phyloP scores from a whole-genome alignment of 2,888 invertebrate genomes.

The Diarsia brunnea region DNA sequence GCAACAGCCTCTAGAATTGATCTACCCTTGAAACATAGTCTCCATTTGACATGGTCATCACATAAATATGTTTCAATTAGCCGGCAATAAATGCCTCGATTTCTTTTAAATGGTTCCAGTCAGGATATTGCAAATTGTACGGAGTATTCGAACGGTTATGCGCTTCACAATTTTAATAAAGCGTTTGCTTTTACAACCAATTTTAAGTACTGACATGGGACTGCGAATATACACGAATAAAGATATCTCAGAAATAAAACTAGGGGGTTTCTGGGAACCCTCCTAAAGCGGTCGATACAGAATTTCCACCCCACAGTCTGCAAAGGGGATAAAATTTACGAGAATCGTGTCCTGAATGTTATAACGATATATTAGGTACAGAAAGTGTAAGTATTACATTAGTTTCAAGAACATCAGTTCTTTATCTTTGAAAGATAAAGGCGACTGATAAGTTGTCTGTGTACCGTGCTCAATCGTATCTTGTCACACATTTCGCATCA shows the following conservation, averaged over 20 bases:
- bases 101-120: slow-evolving; percentile 62
- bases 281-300: slow-evolving; percentile 37
- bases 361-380: slow-evolving; percentile 24
- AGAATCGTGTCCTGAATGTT: slow-evolving; percentile 43
- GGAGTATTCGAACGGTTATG: slow-evolving; percentile 20
- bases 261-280: neutral
- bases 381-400: slow-evolving; percentile 59
- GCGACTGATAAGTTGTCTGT: slow-evolving; percentile 67
- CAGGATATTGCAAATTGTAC: slow-evolving; percentile 58
- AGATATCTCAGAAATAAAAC: slow-evolving; percentile 5
- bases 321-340: slow-evolving; percentile 31
- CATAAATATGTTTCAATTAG: slow-evolving; percentile 61
- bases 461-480: slow-evolving; percentile 77
- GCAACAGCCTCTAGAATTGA: slow-evolving; percentile 69
- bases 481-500: slow-evolving; percentile 67
- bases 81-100: slow-evolving; percentile 59
- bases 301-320: slow-evolving; percentile 20
- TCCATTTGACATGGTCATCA: slow-evolving; percentile 65
- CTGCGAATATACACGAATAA: neutral
- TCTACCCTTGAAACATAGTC: slow-evolving; percentile 72
- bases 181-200: slow-evolving; percentile 7
- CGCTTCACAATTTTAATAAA: slow-evolving; percentile 7
- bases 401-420: slow-evolving; percentile 68
- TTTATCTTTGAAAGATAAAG: slow-evolving; percentile 76
- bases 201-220: neutral